Evolutionary conservation across 2,797 vertebrate genomes (phyloP).

Genomic region (Mormyrus proboscirostris): DNA sequence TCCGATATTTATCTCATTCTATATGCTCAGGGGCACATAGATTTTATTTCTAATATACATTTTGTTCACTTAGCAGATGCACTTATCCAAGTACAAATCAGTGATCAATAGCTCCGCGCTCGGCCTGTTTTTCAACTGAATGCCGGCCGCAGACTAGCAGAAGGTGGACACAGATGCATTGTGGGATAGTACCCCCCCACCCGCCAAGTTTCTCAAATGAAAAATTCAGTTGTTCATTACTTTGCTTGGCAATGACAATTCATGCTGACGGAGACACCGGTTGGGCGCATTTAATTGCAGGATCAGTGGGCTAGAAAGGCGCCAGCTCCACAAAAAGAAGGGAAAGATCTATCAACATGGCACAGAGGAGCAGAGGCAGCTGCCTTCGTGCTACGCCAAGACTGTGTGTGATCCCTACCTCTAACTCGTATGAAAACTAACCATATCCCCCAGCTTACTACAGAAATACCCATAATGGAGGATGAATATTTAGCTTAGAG

Average conservation of each 20-base stretch:
- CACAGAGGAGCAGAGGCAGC: slow-evolving; percentile 16
- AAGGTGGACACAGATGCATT: background rate
- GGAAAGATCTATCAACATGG: slow-evolving; percentile 28
- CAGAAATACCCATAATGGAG: slow-evolving; percentile 5
- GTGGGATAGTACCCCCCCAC: background rate
- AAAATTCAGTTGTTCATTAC: slow-evolving; percentile 23
- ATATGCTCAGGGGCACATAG: background rate
- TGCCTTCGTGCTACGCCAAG: slow-evolving; percentile 27
- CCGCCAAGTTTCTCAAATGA: background rate
- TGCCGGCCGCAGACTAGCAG: background rate
- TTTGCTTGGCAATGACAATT: slow-evolving; percentile 29
- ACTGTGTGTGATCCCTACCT: slow-evolving; percentile 12
- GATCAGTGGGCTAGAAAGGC: slow-evolving; percentile 24
- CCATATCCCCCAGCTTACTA: slow-evolving; percentile 25
- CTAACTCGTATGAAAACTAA: slow-evolving; percentile 34
- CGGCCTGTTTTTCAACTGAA: background rate
- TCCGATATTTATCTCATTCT: background rate
- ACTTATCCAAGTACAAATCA: background rate
- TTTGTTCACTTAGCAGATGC: background rate
- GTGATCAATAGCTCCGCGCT: background rate
- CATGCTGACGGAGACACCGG: slow-evolving; percentile 32
- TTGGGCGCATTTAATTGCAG: slow-evolving; percentile 36
- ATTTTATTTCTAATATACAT: background rate
- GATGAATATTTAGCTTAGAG: background rate
- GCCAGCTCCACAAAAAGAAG: slow-evolving; percentile 24